phyloP scores from a whole-genome alignment of 2,113 vertebrate genomes.

The Illadopsis cleaveri region DNA sequence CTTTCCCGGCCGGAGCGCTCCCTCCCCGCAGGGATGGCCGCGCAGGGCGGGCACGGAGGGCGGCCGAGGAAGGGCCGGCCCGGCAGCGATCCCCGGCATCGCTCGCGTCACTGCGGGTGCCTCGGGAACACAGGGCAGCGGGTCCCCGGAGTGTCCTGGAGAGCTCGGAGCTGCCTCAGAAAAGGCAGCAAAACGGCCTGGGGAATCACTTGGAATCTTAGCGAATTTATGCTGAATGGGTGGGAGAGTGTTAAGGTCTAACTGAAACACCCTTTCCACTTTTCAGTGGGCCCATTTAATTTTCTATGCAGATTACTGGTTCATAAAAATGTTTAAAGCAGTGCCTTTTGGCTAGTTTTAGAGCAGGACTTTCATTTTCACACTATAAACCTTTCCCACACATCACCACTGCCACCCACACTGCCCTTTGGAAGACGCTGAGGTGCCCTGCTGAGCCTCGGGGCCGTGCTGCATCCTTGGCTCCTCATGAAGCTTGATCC shows the following conservation, averaged over 20 bases:
- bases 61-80: not conserved
- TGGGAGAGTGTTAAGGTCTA: not conserved
- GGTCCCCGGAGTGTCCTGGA: accelerated
- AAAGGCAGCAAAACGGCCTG: not conserved
- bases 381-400: not conserved
- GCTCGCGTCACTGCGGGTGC: accelerated
- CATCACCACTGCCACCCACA: accelerated
- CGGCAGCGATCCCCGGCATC: not conserved
- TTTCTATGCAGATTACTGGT: not conserved
- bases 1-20: too few species aligned
- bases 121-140: accelerated
- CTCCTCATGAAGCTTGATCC: accelerated
- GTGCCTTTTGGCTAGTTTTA: not conserved
- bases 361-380: not conserved
- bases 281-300: not conserved
- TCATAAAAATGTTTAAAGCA: accelerated
- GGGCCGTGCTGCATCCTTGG: not conserved
- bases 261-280: not conserved
- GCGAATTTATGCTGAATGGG: not conserved
- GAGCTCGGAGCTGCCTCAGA: too few species aligned
- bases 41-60: not conserved
- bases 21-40: too few species aligned
- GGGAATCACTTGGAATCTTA: not conserved
- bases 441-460: accelerated
- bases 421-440: accelerated